Conservation (phyloP, 2,113 vertebrate species). For the Edolisoma coerulescens region DNA sequence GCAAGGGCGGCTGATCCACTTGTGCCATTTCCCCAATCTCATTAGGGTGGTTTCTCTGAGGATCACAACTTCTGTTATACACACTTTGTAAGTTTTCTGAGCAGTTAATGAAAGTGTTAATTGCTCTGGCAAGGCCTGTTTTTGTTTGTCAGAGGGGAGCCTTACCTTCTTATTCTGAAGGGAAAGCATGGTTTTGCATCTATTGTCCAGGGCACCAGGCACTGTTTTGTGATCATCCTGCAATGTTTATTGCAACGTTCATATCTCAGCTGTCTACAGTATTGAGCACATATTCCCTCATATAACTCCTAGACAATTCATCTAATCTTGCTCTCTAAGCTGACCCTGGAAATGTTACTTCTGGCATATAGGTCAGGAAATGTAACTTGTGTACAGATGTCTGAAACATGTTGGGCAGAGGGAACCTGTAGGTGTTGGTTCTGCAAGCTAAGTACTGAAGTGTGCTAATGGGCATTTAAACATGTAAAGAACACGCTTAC, state of each 20-base stretch:
- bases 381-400: not conserved
- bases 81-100: not conserved
- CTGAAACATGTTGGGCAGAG: not conserved
- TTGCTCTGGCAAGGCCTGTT: not conserved
- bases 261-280: not conserved
- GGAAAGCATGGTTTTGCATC: not conserved
- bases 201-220: not conserved
- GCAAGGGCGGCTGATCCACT: rapidly evolving
- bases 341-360: not conserved
- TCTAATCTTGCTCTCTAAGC: not conserved
- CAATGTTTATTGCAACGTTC: not conserved
- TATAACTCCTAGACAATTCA: not conserved
- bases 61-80: not conserved
- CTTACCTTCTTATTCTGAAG: not conserved
- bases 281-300: not conserved
- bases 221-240: not conserved
- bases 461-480: not conserved
- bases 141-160: not conserved
- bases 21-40: not conserved
- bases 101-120: not conserved
- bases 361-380: not conserved
- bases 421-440: not conserved
- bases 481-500: not conserved
- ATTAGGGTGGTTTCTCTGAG: not conserved
- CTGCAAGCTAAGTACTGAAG: not conserved